Evolutionary conservation across 1,140 invertebrate species (phyloP).

Genomic region (Reticulitermes speratus): DNA sequence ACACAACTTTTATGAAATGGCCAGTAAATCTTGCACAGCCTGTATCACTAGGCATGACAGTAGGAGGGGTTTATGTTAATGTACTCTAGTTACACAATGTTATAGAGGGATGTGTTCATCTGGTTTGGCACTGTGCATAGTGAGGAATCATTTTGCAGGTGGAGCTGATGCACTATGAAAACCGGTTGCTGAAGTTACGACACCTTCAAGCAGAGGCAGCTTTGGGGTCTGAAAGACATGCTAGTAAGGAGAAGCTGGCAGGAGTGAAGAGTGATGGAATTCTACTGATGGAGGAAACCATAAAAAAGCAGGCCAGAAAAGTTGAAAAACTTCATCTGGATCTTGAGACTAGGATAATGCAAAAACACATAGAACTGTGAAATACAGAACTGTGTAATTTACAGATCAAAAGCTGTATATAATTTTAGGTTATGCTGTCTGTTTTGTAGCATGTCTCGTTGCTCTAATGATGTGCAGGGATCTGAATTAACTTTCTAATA

Average conservation of each 20-base stretch:
- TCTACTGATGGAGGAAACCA: conserved; percentile 65
- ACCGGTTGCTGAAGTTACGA: conserved; percentile 77
- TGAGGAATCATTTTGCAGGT: conserved; percentile 50
- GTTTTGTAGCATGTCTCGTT: too few relatives aligned
- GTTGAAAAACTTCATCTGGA: conserved; percentile 85
- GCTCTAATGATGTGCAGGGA: too few relatives aligned
- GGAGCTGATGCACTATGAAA: conserved; percentile 86
- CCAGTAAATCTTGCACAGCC: too few relatives aligned
- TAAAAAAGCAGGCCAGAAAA: conserved; percentile 79
- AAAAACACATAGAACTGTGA: conserved; percentile 72
- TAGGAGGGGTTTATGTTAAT: too few relatives aligned
- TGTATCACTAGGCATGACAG: too few relatives aligned
- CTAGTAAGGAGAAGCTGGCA: conserved; percentile 55
- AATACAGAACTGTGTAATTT: neutral
- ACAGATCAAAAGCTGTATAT: neutral
- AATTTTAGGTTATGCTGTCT: too few relatives aligned
- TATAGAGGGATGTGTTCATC: too few relatives aligned
- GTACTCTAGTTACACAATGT: too few relatives aligned
- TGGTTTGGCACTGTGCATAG: too few relatives aligned
- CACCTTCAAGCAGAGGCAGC: conserved; percentile 76
- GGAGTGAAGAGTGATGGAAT: conserved; percentile 61
- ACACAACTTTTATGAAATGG: too few relatives aligned
- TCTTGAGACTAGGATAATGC: conserved; percentile 74
- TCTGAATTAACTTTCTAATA: too few relatives aligned
- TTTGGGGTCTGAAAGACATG: conserved; percentile 60